Base-by-base conservation (phyloP, 2,888 invertebrate genomes). In the Mechanitis messenoides region DNA sequence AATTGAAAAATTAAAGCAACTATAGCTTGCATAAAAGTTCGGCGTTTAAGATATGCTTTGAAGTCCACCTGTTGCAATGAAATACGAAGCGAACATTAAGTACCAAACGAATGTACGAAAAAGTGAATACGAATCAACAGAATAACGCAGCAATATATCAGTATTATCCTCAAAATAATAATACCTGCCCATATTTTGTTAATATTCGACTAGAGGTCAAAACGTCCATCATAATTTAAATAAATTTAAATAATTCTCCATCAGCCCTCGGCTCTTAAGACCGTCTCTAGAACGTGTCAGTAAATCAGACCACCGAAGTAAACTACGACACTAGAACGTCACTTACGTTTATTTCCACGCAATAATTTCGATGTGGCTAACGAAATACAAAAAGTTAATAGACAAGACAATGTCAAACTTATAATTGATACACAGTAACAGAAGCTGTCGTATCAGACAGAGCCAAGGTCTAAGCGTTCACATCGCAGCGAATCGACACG, bases 401-500 rank as follows among this genome's bases (percentile, higher is more conserved):
- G 20, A 80, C 68, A 66, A 66, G 72, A 74, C 69, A 72, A 74
- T 78, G 79, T 73, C 72, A 73, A 84, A 73, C 71, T 71, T 82
- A 82, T 80, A 74, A 70, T 74, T 78, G 71, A 74, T 74, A 77
- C 76, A 78, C 80, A 79, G 81, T 74, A 84, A 85, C 79, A 78
- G 76, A 83, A 79, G 84, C 89, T 89, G 89, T 81, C 90, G 87
- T 84, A 74, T 63, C 81, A 83, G 90, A 89, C 90, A 88, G 88
- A 79, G 72, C 80, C 73, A 73, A 74, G 81, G 79, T 74, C 85
- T 85, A 82, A 74, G 79, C 81, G 90, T 88, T 90, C 87, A 90
- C 90, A 90, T 90, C 81, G 86, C 90, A 90, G 74, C 90, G 88
- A 87, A 73, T 81, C 83, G 83, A 87, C 85, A 86, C 87, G 81